These are phyloP conservation scores for Apamea monoglypha DNA, from an alignment of 2,888 invertebrate species.

Conservation along the genomic window DNA sequence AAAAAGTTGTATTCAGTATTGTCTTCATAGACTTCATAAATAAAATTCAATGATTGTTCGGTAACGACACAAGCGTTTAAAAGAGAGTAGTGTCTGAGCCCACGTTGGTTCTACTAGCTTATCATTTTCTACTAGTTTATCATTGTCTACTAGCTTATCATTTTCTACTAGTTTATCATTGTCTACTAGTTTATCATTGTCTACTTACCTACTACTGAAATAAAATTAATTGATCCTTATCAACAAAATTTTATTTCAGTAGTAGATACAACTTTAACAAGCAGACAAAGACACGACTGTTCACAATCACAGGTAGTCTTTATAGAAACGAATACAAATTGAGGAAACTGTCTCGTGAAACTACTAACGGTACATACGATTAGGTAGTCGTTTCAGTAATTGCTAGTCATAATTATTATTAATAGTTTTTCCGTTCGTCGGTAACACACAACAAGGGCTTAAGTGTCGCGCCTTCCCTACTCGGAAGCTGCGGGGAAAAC, in stretches of 20 bases:
- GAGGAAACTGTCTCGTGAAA: neutral
- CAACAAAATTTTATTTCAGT: no score
- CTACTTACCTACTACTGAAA: neutral
- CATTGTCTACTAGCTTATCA: neutral
- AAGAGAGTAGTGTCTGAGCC: no score
- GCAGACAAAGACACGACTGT: neutral
- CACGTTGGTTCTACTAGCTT: neutral
- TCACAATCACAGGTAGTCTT: neutral
- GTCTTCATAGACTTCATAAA: neutral
- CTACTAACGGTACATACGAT: neutral
- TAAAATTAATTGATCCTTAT: neutral
- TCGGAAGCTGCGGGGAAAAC: constrained; percentile 83
- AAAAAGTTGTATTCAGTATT: neutral
- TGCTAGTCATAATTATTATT: constrained; percentile 82
- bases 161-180: no score
- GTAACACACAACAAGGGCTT: constrained; percentile 79
- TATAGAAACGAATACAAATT: neutral
- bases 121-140: no score
- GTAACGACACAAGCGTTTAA: neutral
- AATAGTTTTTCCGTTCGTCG: constrained; percentile 84
- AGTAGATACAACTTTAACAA: neutral
- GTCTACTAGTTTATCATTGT: neutral
- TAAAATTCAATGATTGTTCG: neutral
- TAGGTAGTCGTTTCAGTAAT: constrained; percentile 59
- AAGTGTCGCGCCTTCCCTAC: constrained; percentile 81